Evolutionary conservation across 1,140 invertebrate genomes (phyloP).

Genomic region (Eulimnadia texana): DNA sequence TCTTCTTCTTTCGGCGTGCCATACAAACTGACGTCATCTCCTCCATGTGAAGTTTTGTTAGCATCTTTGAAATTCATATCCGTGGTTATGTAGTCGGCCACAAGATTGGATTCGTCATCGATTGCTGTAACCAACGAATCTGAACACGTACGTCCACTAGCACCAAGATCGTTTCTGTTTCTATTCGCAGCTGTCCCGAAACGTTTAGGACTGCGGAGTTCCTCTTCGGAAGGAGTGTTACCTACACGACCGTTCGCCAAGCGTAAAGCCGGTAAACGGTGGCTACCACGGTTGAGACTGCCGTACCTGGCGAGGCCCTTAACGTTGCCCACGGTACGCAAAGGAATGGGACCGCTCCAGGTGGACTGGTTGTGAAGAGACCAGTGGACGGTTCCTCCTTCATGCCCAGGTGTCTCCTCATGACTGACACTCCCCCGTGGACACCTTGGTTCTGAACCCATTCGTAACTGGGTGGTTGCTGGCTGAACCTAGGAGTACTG

Average conservation of each 20-base stretch:
- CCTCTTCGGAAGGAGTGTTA: constrained; percentile 46
- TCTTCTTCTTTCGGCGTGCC: constrained; percentile 93
- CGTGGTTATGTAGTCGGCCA: constrained; percentile 61
- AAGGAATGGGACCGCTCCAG: constrained; percentile 7
- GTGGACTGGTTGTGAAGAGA: constrained; percentile 14
- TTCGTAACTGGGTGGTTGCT: background rate
- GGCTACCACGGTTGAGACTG: constrained; percentile 27
- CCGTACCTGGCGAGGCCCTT: constrained; percentile 9
- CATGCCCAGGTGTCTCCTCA: background rate
- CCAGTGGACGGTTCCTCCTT: constrained; percentile 1
- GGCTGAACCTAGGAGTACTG: background rate
- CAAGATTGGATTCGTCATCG: constrained; percentile 73
- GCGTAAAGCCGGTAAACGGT: constrained; percentile 52
- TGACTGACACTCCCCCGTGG: background rate
- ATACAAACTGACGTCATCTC: constrained; percentile 88
- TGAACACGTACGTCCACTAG: constrained; percentile 44
- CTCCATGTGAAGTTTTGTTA: constrained; percentile 64
- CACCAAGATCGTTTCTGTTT: constrained; percentile 15
- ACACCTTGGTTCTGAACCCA: background rate
- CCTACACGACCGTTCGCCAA: constrained; percentile 20
- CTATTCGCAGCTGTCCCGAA: constrained; percentile 16
- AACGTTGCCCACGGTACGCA: background rate
- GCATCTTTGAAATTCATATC: constrained; percentile 34
- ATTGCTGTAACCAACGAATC: constrained; percentile 79
- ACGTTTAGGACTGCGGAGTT: constrained; percentile 43